Evolutionary conservation across 2,113 vertebrate genomes (phyloP), one percentile per base, ranked within the genome.

Genomic region (Mus spicilegus): DNA sequence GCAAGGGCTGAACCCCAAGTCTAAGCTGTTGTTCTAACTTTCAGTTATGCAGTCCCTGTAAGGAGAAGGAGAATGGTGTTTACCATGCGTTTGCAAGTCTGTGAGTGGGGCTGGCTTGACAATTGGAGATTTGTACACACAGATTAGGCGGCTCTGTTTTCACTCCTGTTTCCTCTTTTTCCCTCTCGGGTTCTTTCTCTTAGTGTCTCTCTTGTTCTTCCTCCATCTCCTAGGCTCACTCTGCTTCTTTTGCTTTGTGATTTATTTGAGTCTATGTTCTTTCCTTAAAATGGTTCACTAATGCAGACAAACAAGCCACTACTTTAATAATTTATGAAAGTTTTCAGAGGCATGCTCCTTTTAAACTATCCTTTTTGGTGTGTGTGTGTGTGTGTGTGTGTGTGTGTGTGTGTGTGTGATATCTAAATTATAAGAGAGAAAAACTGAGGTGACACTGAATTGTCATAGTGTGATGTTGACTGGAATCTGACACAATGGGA

Each of bases 341-440:
- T 39, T 70, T 56, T 36, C 73, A 42, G 33, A 61, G 58, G 84
- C 76, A 91, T 36, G 19, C 1, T 84, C 67, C 10, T 85, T 75
- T 70, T 85, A 30, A 54, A 36, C 70, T 89, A 19, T 93, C 87
- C 65, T 33, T 61, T 80, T n/a, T 70, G 0, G 56, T 58, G 56
- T 58, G 56, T 58, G 14, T 58, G 56, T 17, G 56, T 58, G 14
- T 58, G 14, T 58, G 56, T 58, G 56, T 58, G 56, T 58, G 16
- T 58, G 56, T 73, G 8, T 73, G 65, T 69, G 65, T 69, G 28
- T 69, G 28, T 72, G 70, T 72, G 36, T n/a, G 14, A 46, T 76
- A 82, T 88, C 72, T 82, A 90, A 67, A 63, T 91, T 26, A 70
- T 33, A 88, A 73, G 20, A 90, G n/a, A 33, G 58, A 89, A 87